phyloP scores from a whole-genome alignment of 1,140 invertebrate genomes.

The Geopemphigus sp. region DNA sequence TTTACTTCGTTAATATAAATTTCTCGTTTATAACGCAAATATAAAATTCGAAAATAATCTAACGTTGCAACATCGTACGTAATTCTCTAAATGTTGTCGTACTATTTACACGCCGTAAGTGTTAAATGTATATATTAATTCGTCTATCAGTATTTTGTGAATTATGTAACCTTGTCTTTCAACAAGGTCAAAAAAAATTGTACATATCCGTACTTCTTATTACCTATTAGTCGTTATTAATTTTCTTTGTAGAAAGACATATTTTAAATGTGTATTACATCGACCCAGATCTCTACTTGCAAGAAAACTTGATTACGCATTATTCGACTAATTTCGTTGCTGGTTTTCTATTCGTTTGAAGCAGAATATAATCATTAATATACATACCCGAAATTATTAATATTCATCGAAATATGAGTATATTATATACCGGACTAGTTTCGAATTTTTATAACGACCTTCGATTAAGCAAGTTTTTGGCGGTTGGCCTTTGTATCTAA shows the following conservation, averaged over 20 bases:
- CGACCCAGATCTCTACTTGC: slow-evolving; percentile 5
- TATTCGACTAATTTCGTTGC: slow-evolving; percentile 4
- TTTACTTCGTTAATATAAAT: background rate
- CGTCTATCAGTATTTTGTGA: background rate
- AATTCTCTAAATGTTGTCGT: too few species aligned
- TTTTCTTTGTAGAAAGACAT: background rate
- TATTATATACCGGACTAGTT: background rate
- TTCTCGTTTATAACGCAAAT: background rate
- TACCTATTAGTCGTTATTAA: background rate
- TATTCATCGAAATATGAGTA: background rate
- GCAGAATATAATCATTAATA: background rate
- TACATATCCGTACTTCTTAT: background rate
- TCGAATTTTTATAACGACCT: slow-evolving; percentile 7
- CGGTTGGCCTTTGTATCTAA: slow-evolving; percentile 26
- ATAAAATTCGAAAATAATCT: background rate
- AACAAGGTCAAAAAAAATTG: slow-evolving; percentile 35
- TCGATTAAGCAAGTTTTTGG: slow-evolving; percentile 25
- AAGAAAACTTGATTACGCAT: background rate
- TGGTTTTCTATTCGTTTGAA: background rate
- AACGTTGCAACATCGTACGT: background rate
- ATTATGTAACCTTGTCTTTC: slow-evolving; percentile 21
- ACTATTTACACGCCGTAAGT: background rate
- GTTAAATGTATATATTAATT: background rate
- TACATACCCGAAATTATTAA: background rate
- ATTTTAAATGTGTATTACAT: background rate